Conservation (phyloP, 2,888 invertebrate species). For the Micoletzkya japonica region DNA sequence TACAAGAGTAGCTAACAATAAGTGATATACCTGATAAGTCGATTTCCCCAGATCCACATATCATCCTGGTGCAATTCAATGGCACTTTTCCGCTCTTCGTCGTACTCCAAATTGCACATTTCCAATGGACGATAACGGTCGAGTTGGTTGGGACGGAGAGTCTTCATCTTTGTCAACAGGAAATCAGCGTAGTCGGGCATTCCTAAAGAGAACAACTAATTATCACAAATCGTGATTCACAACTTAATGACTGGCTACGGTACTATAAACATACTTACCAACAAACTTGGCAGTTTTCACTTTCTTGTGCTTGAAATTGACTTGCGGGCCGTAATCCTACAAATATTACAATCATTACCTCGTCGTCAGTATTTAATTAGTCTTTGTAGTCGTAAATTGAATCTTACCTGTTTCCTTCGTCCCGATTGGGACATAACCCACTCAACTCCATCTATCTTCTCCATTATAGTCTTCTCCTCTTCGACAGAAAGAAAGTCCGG, state of each 20-base stretch:
- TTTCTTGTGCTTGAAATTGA: constrained; percentile 93
- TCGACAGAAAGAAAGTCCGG: constrained; percentile 75
- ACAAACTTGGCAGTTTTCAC: constrained; percentile 52
- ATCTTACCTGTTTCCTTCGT: constrained; percentile 78
- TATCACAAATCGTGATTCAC: not conserved
- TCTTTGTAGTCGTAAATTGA: not conserved
- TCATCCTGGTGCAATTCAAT: constrained; percentile 99
- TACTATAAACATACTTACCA: constrained; percentile 28
- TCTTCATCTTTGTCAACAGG: constrained; percentile 52
- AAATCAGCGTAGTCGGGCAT: constrained; percentile 78
- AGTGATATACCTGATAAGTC: constrained; percentile 83
- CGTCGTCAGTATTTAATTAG: too few species aligned
- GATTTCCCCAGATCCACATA: constrained; percentile 98
- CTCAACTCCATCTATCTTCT: constrained; percentile 77
- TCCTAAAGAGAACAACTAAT: constrained; percentile 68
- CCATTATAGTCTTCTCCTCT: constrained; percentile 75
- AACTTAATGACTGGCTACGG: too few species aligned
- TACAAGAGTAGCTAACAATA: constrained; percentile 82
- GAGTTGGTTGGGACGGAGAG: constrained; percentile 35
- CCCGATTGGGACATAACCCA: constrained; percentile 93
- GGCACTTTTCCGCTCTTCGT: constrained; percentile 77
- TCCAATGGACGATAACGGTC: constrained; percentile 71
- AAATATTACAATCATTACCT: constrained; percentile 22
- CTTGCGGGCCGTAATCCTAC: constrained; percentile 92
- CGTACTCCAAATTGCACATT: constrained; percentile 93